phyloP scores from a whole-genome alignment of 1,140 invertebrate genomes.

The Aphidius gifuensis region DNA sequence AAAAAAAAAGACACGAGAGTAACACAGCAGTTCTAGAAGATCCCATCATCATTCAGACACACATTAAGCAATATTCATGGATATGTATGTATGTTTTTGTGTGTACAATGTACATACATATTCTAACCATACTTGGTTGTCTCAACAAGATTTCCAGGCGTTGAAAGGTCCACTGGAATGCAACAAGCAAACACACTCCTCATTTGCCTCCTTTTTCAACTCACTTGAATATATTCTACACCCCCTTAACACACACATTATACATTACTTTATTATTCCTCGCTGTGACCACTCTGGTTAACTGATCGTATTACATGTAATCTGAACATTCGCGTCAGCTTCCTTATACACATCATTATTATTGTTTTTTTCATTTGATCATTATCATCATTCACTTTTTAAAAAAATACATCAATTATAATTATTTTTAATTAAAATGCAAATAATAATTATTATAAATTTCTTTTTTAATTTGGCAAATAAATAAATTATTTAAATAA shows the following conservation, averaged over 20 bases:
- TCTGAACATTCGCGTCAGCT: slow-evolving; percentile 6
- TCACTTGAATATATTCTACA: slow-evolving; percentile 4
- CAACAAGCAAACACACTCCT: slow-evolving; percentile 27
- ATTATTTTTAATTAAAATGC: neutral
- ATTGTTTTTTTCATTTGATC: neutral
- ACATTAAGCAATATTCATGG: too few relatives aligned
- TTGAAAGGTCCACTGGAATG: slow-evolving; percentile 29
- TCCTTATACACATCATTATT: neutral
- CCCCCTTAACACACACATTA: neutral
- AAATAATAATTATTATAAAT: neutral
- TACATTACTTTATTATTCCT: slow-evolving; percentile 3
- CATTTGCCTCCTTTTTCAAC: neutral
- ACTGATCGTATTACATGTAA: slow-evolving; percentile 22
- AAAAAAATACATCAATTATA: too few relatives aligned
- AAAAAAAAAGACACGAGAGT: slow-evolving; percentile 3
- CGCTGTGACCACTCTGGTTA: slow-evolving; percentile 6
- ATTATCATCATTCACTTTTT: neutral
- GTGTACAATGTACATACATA: neutral
- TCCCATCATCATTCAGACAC: too few relatives aligned
- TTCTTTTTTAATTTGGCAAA: neutral
- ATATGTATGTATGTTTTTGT: neutral
- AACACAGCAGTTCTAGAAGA: neutral
- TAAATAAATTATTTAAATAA: neutral
- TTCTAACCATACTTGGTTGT: neutral
- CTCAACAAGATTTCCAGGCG: slow-evolving; percentile 20